phyloP scores from a whole-genome alignment of 2,888 invertebrate species.

The Falcaria lacertinaria region DNA sequence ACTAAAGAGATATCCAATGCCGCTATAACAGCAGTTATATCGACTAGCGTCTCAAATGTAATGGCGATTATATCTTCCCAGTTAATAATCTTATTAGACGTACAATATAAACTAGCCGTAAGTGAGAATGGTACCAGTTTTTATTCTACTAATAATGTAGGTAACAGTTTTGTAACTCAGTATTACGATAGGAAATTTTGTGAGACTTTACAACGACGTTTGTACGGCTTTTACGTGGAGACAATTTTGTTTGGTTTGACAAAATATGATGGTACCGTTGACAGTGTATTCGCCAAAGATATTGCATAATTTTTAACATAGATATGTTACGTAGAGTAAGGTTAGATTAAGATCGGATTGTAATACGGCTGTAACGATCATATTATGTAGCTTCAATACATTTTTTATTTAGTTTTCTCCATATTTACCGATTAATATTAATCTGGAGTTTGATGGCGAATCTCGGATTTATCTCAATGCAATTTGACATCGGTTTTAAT shows the following conservation, averaged over 20 bases:
- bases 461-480: not conserved
- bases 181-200: slow-evolving; percentile 69
- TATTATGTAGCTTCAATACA: slow-evolving; percentile 5
- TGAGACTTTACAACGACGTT: slow-evolving; percentile 75
- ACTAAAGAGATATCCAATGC: no score
- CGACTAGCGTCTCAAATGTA: slow-evolving; percentile 7
- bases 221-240: slow-evolving; percentile 51
- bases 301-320: slow-evolving; percentile 71
- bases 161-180: slow-evolving; percentile 59
- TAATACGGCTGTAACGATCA: slow-evolving; percentile 22
- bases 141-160: slow-evolving; percentile 32
- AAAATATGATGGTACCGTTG: slow-evolving; percentile 61
- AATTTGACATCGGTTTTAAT: no score
- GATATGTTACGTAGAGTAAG: slow-evolving; percentile 44
- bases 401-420: not conserved
- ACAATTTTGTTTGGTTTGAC: slow-evolving; percentile 34
- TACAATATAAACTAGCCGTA: slow-evolving; percentile 40
- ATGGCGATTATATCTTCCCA: slow-evolving; percentile 30
- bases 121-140: slow-evolving; percentile 61
- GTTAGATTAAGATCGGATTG: slow-evolving; percentile 32
- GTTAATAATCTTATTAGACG: slow-evolving; percentile 39
- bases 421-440: not conserved
- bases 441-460: no score
- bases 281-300: slow-evolving; percentile 79
- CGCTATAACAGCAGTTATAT: no score